Conservation (phyloP, 2,797 vertebrate species). For the Antrozous pallidus region DNA sequence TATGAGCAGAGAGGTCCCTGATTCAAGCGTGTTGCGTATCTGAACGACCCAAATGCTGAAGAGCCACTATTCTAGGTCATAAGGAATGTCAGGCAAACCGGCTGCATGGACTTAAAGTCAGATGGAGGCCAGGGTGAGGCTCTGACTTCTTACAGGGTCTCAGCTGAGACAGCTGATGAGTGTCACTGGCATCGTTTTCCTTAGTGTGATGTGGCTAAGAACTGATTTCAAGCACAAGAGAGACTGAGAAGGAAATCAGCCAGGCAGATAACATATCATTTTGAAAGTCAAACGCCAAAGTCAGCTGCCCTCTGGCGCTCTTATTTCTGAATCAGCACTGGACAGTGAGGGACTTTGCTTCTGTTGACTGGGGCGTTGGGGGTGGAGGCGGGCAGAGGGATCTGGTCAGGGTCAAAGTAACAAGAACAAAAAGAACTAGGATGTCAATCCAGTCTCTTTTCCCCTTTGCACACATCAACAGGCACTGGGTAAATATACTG, state of each 20-base stretch:
- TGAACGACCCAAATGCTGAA: not conserved
- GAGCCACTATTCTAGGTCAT: not conserved
- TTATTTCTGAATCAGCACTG: not conserved
- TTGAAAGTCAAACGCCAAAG: not conserved
- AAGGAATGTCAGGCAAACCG: not conserved
- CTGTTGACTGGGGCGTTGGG: not conserved
- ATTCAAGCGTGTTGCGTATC: not conserved
- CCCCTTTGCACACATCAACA: not conserved
- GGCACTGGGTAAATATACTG: not conserved
- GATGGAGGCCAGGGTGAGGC: not conserved
- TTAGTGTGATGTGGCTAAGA: not conserved
- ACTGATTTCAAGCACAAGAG: not conserved
- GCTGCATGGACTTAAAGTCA: not conserved
- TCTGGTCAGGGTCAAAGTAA: not conserved
- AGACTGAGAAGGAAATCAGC: not conserved
- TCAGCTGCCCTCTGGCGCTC: not conserved
- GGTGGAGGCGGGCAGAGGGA: not conserved
- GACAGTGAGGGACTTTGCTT: not conserved
- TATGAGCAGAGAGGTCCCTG: constrained; percentile 29
- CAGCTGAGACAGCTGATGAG: not conserved
- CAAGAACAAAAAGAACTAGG: not conserved
- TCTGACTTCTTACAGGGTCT: not conserved
- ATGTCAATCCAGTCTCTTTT: not conserved
- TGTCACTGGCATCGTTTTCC: not conserved
- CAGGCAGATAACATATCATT: not conserved